A percentile compares a stretch with the other conserved stretches of the same genome.
phyloP scores from a whole-genome alignment of 2,113 vertebrate genomes.

The Pipra filicauda region DNA sequence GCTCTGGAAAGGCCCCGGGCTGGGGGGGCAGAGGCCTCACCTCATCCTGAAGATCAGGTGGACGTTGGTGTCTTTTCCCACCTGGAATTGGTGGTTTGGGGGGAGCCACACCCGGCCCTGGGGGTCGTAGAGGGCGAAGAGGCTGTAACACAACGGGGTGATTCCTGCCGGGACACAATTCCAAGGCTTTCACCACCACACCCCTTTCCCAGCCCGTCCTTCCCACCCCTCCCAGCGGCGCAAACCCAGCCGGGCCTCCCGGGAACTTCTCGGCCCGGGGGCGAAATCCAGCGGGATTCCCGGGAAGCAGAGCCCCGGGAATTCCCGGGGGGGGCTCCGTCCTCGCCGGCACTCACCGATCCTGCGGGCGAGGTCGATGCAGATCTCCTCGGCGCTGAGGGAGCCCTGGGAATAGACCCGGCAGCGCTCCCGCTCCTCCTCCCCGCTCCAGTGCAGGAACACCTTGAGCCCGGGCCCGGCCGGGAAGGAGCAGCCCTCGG shows the following conservation, averaged over 20 bases:
- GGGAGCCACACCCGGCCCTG: slow-evolving; percentile 81
- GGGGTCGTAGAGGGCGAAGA: slow-evolving; percentile 86
- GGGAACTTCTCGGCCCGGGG: background rate
- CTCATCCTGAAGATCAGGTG: slow-evolving; percentile 86
- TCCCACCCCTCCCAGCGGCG: too few relatives aligned
- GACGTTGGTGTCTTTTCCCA: slow-evolving; percentile 57
- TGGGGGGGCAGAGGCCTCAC: slow-evolving; percentile 45
- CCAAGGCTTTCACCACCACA: fast-evolving
- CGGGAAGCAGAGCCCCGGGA: background rate
- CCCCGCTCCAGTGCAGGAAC: slow-evolving; percentile 81
- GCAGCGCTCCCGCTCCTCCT: slow-evolving; percentile 66
- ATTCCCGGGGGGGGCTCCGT: background rate
- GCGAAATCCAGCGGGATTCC: background rate
- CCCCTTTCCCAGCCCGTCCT: background rate
- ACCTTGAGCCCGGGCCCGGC: slow-evolving; percentile 75
- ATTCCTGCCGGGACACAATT: slow-evolving; percentile 81
- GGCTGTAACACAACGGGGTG: slow-evolving; percentile 81
- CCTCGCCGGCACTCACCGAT: slow-evolving; percentile 69
- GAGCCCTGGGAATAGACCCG: slow-evolving; percentile 64
- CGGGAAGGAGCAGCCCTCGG: background rate
- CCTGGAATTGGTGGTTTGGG: slow-evolving; percentile 82
- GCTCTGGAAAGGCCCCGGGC: background rate
- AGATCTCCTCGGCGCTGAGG: slow-evolving; percentile 83
- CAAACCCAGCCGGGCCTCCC: background rate
- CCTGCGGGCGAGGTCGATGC: slow-evolving; percentile 78